Evolutionary conservation across 2,113 vertebrate genomes (phyloP).

Genomic region (Jaculus jaculus): DNA sequence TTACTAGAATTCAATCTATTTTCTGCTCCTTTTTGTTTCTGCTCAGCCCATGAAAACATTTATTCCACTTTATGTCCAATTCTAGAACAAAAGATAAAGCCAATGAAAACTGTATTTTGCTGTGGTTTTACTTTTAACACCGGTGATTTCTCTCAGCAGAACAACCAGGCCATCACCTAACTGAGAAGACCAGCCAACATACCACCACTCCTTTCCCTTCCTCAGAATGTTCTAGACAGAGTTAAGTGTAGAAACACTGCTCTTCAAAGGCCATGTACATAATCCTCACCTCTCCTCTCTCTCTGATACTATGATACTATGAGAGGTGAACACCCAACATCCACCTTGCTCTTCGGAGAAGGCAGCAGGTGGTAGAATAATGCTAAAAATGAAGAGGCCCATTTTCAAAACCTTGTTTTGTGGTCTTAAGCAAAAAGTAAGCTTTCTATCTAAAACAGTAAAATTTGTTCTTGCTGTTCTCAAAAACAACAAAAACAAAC

Average conservation of each 20-base stretch:
- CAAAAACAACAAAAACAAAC: background rate
- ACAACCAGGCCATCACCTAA: background rate
- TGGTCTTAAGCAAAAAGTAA: background rate
- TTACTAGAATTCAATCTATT: background rate
- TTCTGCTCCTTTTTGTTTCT: background rate
- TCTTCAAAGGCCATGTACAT: fast-evolving
- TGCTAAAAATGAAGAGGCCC: background rate
- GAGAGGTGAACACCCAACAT: background rate
- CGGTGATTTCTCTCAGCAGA: background rate
- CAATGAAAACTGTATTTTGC: background rate
- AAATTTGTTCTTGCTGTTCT: background rate
- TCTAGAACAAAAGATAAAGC: background rate
- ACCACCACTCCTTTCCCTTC: fast-evolving
- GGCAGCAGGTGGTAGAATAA: background rate
- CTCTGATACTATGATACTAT: background rate
- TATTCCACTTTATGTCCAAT: background rate
- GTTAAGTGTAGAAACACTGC: background rate
- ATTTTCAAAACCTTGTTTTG: background rate
- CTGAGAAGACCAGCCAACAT: fast-evolving
- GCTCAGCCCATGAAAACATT: background rate
- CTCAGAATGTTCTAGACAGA: too few species aligned
- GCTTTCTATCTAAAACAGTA: slow-evolving; percentile 1
- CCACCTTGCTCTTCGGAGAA: background rate
- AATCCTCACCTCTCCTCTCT: background rate
- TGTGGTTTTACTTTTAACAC: background rate